phyloP scores from a whole-genome alignment of 2,888 invertebrate genomes.

The Pediacus dermestoides region DNA sequence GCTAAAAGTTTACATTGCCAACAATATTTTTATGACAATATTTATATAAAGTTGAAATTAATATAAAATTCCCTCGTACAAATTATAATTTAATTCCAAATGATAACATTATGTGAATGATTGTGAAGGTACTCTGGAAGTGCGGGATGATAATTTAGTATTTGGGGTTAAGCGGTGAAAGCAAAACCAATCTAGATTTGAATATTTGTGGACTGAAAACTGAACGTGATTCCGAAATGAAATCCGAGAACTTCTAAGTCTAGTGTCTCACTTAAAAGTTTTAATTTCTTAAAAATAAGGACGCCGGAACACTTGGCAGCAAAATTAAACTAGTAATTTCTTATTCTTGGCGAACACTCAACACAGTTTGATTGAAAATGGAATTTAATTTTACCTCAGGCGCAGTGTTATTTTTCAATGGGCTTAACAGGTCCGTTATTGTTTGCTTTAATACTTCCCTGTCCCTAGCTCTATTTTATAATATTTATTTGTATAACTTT shows the following conservation, averaged over 20 bases:
- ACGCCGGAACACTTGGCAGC: conserved; percentile 1
- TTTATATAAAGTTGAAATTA: no score
- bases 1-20: no score
- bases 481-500: not conserved
- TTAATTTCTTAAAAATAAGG: conserved; percentile 2
- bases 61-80: no score
- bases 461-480: not conserved
- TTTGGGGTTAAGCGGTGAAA: no score
- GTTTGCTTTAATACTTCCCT: conserved; percentile 1
- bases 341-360: not conserved
- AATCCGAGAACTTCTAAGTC: conserved; percentile 2
- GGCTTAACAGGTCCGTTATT: conserved; percentile 1
- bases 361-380: conserved; percentile 4
- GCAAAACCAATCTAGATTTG: conserved; percentile 7
- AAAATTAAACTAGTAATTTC: conserved; percentile 6
- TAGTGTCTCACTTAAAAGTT: conserved; percentile 1
- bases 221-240: conserved; percentile 6
- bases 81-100: no score
- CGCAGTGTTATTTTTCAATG: not conserved
- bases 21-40: no score
- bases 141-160: no score
- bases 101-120: no score
- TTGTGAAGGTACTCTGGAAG: no score
- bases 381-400: conserved; percentile 2
- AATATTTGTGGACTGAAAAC: conserved; percentile 6